Evolutionary conservation across 2,888 invertebrate genomes (phyloP), one percentile per base, ranked within the genome.

Genomic region (Drosophila anomelani): DNA sequence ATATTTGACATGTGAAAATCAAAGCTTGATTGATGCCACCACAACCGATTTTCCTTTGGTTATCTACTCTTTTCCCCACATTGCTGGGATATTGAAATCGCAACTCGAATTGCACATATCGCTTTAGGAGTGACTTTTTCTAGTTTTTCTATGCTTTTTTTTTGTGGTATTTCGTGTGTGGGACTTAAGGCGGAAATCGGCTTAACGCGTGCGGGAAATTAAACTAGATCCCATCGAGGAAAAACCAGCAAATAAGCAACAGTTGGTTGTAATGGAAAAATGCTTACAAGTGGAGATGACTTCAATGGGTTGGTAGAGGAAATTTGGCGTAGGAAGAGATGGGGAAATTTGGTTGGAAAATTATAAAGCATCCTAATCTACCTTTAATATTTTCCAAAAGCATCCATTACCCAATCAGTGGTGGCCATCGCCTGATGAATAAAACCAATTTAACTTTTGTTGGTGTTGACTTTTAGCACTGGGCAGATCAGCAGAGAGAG

Each of bases 1-100:
- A 73, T 70, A 83, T 70, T 78, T 85, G 85, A 88, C 88, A 85
- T 89, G 88, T 80, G 88, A 88, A 88, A 86, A 88, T 85, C 88
- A 89, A 84, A 80, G 76, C 88, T 83, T 85, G 85, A 85, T 85
- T 88, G 89, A 89, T 85, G 89, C 89, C 77, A 81, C 85, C 76
- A 82, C 87, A 82, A 84, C 81, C 59, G 60, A 71, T 60, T 71
- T 71, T 51, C 72, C 29, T 15, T 43, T 34, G 39, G 20, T 51
- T 51, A 51, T 15, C 49, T 17, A 32, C 41, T 29, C 55, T 26
- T 41, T 23, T 41, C 17, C 26, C 6, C 49, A 32, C 32, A 17
- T 38, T 17, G 54, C 7, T 44, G 17, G 29, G 17, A 38, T 55
- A 55, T 56, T 69, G 58, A 68, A 68, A 70, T 57, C 39, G 58